Evolutionary conservation across 1,140 invertebrate species (phyloP).

Genomic region (Sipha flava): DNA sequence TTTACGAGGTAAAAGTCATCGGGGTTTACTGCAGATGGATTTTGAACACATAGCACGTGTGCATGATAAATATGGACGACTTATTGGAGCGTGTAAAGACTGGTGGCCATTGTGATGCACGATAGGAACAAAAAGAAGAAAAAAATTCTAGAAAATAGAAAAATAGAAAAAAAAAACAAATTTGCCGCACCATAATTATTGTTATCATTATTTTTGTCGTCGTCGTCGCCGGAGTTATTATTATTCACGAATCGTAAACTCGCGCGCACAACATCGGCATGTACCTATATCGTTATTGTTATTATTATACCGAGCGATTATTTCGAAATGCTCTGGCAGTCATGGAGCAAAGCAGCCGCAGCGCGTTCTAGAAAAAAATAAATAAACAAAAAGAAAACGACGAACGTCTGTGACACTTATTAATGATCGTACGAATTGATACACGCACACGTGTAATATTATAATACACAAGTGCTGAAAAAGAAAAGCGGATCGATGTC

Average conservation of each 20-base stretch:
- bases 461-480: not conserved
- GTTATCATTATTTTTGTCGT: not conserved
- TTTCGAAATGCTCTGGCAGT: not conserved
- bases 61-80: not conserved
- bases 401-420: not conserved
- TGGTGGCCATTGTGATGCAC: not conserved
- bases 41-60: not conserved
- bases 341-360: not conserved
- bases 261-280: no score
- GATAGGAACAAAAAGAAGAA: not conserved
- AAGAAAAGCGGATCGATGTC: not conserved
- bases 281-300: not conserved
- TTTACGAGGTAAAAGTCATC: not conserved
- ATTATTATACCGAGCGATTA: not conserved
- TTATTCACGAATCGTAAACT: no score
- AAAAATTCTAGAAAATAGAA: not conserved
- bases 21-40: not conserved
- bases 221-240: no score
- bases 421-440: not conserved
- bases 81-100: slow-evolving; percentile 24
- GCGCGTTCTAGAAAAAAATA: not conserved
- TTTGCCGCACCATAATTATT: not conserved
- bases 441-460: no score
- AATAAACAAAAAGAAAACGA: no score
- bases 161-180: not conserved